Evolutionary conservation across 2,888 invertebrate species (phyloP).

Genomic region (Melitaea athalia): DNA sequence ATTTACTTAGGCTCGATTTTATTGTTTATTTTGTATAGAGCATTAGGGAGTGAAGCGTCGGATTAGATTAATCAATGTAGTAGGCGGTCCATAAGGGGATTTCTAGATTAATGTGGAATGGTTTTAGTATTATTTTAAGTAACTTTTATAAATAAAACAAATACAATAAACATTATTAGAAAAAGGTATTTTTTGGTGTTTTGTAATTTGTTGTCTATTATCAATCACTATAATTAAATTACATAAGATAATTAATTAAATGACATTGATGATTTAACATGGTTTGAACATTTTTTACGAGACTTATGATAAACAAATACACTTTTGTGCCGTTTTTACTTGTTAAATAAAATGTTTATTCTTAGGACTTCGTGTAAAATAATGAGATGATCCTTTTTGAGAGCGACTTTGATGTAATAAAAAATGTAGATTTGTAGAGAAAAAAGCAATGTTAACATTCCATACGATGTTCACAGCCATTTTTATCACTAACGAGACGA

Average conservation of each 20-base stretch:
- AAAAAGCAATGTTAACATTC: constrained; percentile 68
- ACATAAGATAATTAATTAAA: too few relatives aligned
- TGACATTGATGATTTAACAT: too few relatives aligned
- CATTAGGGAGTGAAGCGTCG: constrained; percentile 58
- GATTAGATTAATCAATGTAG: constrained; percentile 68
- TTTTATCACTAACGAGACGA: constrained; percentile 71
- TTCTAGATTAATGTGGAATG: constrained; percentile 67
- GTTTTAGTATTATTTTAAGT: constrained; percentile 53
- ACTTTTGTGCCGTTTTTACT: too few relatives aligned
- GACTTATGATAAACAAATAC: too few relatives aligned
- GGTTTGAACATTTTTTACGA: too few relatives aligned
- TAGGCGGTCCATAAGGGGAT: constrained; percentile 67
- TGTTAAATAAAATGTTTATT: too few relatives aligned
- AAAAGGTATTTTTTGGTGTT: too few relatives aligned
- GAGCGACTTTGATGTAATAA: constrained; percentile 64
- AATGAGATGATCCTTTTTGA: constrained; percentile 54
- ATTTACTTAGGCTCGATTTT: constrained; percentile 56
- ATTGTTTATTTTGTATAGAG: constrained; percentile 71
- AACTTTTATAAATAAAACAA: neutral
- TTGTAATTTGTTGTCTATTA: too few relatives aligned
- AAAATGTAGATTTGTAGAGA: constrained; percentile 55
- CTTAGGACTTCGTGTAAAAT: too few relatives aligned
- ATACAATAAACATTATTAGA: too few relatives aligned
- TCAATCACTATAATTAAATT: too few relatives aligned
- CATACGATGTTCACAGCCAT: constrained; percentile 61